Evolutionary conservation across 30 jellyfish, hydroid and myxozoan genomes (phyloP).

Genomic region (Turritopsis rubra): DNA sequence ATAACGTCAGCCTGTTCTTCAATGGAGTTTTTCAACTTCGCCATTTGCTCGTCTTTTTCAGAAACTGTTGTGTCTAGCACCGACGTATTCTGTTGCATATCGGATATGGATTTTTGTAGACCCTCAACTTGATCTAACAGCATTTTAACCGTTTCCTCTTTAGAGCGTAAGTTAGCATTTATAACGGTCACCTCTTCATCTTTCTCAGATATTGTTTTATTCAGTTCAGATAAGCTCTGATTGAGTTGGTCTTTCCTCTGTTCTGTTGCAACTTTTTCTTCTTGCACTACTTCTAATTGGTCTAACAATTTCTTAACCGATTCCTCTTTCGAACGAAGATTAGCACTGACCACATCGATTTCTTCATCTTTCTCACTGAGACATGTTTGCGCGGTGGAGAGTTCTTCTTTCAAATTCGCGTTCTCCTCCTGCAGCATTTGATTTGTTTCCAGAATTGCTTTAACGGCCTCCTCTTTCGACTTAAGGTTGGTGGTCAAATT

Average conservation of each 20-base stretch:
- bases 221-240: no score
- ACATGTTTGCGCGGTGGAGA: no score
- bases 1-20: constrained; percentile 31
- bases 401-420: neutral
- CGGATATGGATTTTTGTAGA: neutral
- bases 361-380: constrained; percentile 16
- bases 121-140: neutral
- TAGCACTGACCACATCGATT: constrained; percentile 4
- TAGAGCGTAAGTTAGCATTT: constrained; percentile 25
- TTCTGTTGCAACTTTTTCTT: neutral
- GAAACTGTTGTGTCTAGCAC: neutral
- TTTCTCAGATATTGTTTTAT: constrained; percentile 16
- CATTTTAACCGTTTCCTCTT: constrained; percentile 13
- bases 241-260: neutral
- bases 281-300: neutral
- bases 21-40: neutral
- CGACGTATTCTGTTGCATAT: neutral
- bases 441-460: neutral
- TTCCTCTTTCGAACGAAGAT: constrained; percentile 19
- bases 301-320: neutral
- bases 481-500: constrained; percentile 8
- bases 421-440: neutral
- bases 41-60: constrained; percentile 25
- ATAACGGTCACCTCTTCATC: constrained; percentile 16
- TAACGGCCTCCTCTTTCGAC: constrained; percentile 19